Percentiles rank a stretch among this genome's conserved stretches.
Conservation (phyloP, 1,140 invertebrate species). For the Drosophila seguyi region DNA sequence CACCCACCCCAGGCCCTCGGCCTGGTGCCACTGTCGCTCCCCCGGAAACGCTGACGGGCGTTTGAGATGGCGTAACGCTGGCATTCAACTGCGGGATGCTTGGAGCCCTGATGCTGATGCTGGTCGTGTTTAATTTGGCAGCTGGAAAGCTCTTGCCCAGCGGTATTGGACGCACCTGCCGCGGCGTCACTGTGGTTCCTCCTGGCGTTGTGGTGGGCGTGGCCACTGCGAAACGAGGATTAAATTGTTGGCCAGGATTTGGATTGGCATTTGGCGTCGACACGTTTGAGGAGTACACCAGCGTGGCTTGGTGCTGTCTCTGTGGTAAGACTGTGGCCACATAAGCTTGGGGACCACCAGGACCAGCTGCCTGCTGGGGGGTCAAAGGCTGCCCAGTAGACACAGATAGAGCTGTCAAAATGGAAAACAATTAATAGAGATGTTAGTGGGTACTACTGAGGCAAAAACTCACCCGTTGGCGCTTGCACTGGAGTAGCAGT, state of each 20-base stretch:
- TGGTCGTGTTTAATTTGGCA: conserved; percentile 77
- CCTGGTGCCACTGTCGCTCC: conserved; percentile 58
- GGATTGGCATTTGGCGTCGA: conserved; percentile 51
- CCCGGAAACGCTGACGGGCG: conserved; percentile 60
- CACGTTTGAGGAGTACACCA: conserved; percentile 82
- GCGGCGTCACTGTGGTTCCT: conserved; percentile 68
- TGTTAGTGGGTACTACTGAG: not conserved
- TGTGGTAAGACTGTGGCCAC: conserved; percentile 81
- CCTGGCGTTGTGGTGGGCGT: conserved; percentile 67
- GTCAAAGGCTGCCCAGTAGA: conserved; percentile 52
- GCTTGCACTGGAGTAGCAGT: conserved; percentile 66
- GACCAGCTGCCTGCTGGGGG: conserved; percentile 39
- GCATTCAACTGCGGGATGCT: conserved; percentile 71
- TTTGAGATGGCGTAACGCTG: conserved; percentile 55
- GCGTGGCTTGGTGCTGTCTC: conserved; percentile 80
- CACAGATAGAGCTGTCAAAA: conserved; percentile 46
- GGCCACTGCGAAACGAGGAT: conserved; percentile 81
- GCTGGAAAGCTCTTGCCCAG: conserved; percentile 73
- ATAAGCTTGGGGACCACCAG: conserved; percentile 71
- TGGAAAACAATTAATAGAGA: not conserved
- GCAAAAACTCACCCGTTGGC: conserved; percentile 39
- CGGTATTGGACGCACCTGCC: conserved; percentile 77
- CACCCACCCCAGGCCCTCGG: conserved; percentile 52
- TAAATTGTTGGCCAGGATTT: conserved; percentile 69
- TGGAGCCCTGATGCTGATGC: conserved; percentile 81